Conservation (phyloP, 2,888 invertebrate genomes). For the Galerucella calmariensis region DNA sequence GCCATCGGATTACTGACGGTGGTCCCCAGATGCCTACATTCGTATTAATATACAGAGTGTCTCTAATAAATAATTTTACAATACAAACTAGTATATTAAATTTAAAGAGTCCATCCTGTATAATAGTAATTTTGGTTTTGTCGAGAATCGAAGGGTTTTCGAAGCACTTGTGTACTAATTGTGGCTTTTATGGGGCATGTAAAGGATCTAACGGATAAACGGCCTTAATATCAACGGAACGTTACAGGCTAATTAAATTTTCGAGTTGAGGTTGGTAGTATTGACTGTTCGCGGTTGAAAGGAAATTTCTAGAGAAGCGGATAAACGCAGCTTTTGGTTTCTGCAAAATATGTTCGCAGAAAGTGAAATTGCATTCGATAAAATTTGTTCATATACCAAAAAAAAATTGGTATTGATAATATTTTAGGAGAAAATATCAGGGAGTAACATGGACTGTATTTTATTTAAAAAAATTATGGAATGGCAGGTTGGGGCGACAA, state of each 20-base stretch:
- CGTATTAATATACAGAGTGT: slow-evolving; percentile 4
- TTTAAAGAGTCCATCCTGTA: neutral
- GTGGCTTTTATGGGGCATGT: slow-evolving; percentile 40
- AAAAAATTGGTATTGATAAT: too few species aligned
- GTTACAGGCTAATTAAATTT: slow-evolving; percentile 44
- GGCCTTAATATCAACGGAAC: slow-evolving; percentile 39
- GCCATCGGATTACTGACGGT: slow-evolving; percentile 51
- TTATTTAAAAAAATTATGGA: too few species aligned
- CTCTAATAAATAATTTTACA: neutral
- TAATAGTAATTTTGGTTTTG: slow-evolving; percentile 17
- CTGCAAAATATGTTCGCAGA: neutral
- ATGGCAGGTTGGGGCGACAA: too few species aligned
- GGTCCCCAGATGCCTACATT: slow-evolving; percentile 6
- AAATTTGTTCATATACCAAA: neutral
- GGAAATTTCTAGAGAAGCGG: slow-evolving; percentile 26
- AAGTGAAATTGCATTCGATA: neutral
- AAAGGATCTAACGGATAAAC: slow-evolving; percentile 42
- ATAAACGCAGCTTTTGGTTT: slow-evolving; percentile 2
- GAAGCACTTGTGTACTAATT: slow-evolving; percentile 43
- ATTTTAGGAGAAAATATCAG: too few species aligned
- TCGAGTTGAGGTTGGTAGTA: slow-evolving; percentile 31
- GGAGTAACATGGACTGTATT: too few species aligned
- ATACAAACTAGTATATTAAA: too few species aligned
- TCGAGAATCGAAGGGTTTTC: slow-evolving; percentile 23
- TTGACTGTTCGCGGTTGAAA: slow-evolving; percentile 36